phyloP scores from a whole-genome alignment of 92 coral and sea anemone species.

The Meandrina meandrites region DNA sequence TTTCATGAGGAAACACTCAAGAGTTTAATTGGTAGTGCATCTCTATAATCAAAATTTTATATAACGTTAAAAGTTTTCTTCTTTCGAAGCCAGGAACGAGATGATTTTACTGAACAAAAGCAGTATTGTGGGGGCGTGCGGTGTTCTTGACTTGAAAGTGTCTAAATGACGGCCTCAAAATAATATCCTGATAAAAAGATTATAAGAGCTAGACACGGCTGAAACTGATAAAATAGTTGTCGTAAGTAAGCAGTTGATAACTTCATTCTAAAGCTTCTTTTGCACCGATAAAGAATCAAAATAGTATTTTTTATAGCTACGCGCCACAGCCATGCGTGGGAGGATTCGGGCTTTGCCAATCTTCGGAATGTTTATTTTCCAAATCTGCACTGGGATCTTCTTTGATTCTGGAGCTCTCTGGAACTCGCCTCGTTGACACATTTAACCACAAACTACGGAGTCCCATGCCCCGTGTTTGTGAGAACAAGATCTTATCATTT shows the following conservation, averaged over 20 bases:
- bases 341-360: background rate
- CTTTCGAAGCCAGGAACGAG: background rate
- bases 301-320: background rate
- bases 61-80: background rate
- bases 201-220: conserved; percentile 19
- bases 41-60: background rate
- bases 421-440: conserved; percentile 4
- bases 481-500: conserved; percentile 40
- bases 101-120: background rate
- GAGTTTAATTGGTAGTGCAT: background rate
- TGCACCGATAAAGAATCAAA: background rate
- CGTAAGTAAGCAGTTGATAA: conserved; percentile 19
- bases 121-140: conserved; percentile 37
- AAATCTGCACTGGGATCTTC: conserved; percentile 11
- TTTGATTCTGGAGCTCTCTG: background rate
- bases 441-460: background rate
- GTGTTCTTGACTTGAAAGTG: background rate
- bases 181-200: conserved; percentile 1
- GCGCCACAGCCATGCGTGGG: background rate
- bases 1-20: background rate
- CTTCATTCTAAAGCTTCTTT: background rate
- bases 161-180: background rate
- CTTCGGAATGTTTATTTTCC: background rate
- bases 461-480: conserved; percentile 11
- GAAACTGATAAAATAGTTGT: conserved; percentile 29